Evolutionary conservation across 2,113 vertebrate species (phyloP).

Genomic region (human (Homo sapiens)): GRCh38 chrX:150194001-150194500

Average conservation of each 20-base stretch:
- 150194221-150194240: neutral
- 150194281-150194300: neutral
- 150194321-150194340: neutral
- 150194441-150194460: neutral
- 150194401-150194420: slow-evolving; percentile 57
- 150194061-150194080: no score
- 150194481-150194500: slow-evolving; percentile 51
- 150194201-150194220: neutral
- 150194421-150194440: slow-evolving; percentile 24
- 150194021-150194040: no score
- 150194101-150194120: neutral
- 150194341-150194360: slow-evolving; percentile 15
- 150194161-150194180: neutral
- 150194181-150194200: neutral
- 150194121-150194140: neutral
- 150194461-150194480: neutral
- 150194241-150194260: neutral
- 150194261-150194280: neutral
- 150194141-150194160: neutral
- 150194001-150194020: no score
- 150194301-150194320: neutral
- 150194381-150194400: slow-evolving; percentile 42
- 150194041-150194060: no score
- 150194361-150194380: slow-evolving; percentile 57
- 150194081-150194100: no score